Conservation (phyloP, 2,888 invertebrate species). For the Hirtodrosophila alboralis region DNA sequence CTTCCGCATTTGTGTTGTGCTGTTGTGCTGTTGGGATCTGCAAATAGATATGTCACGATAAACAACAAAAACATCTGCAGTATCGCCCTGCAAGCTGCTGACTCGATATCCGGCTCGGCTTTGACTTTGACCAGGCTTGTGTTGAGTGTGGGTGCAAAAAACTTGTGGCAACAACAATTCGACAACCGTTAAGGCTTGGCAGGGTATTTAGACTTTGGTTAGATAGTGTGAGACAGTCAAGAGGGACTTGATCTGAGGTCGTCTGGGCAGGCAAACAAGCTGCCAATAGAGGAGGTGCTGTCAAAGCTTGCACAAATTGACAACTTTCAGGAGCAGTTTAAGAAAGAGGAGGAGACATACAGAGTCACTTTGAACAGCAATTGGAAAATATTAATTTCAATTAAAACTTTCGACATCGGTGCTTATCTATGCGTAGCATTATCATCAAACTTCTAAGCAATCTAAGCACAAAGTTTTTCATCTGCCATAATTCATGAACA, state of each 20-base stretch:
- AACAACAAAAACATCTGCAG: conserved; percentile 39
- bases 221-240: conserved; percentile 21
- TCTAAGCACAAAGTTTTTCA: conserved; percentile 55
- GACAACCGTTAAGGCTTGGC: conserved; percentile 43
- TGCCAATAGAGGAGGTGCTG: too few species aligned
- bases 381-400: conserved; percentile 77
- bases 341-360: conserved; percentile 3
- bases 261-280: conserved; percentile 4
- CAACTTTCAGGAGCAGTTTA: conserved; percentile 41
- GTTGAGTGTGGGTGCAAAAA: conserved; percentile 38
- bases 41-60: conserved; percentile 64
- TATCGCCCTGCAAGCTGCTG: conserved; percentile 39
- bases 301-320: conserved; percentile 51
- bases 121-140: conserved; percentile 13
- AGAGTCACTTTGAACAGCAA: conserved; percentile 50
- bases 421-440: conserved; percentile 68
- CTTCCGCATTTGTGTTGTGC: conserved; percentile 52
- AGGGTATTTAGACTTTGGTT: conserved; percentile 59
- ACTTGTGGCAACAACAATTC: conserved; percentile 25
- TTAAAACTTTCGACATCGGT: conserved; percentile 70
- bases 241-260: conserved; percentile 13
- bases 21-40: conserved; percentile 33
- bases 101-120: conserved; percentile 60
- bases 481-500: conserved; percentile 39
- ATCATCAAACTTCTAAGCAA: conserved; percentile 51